phyloP scores from a whole-genome alignment of 2,888 invertebrate species.

The Sarcophaga rosellei region DNA sequence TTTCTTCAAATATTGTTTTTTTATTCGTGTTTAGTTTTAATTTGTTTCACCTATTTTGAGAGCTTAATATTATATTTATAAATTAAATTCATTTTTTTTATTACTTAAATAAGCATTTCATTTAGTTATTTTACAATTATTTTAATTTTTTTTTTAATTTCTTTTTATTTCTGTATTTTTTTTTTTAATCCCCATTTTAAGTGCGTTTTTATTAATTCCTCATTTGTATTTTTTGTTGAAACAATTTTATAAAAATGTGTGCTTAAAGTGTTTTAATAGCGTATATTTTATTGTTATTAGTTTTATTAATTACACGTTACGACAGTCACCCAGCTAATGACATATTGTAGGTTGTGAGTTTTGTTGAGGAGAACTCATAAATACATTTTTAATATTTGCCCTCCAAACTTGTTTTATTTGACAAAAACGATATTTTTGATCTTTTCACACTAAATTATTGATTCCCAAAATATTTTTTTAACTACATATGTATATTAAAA shows the following conservation, averaged over 20 bases:
- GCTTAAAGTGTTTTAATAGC: slow-evolving; percentile 56
- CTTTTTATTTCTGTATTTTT: slow-evolving; percentile 21
- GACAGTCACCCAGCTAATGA: too few species aligned
- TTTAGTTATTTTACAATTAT: slow-evolving; percentile 50
- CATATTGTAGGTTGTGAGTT: too few species aligned
- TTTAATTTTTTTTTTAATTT: slow-evolving; percentile 30
- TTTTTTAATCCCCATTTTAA: slow-evolving; percentile 45
- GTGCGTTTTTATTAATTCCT: slow-evolving; percentile 41
- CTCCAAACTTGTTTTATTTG: too few species aligned
- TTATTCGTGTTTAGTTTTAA: slow-evolving; percentile 26
- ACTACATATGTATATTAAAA: too few species aligned
- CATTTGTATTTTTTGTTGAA: slow-evolving; percentile 40
- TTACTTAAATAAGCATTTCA: slow-evolving; percentile 51
- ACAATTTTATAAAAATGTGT: slow-evolving; percentile 66
- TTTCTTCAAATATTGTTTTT: neutral
- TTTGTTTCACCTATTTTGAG: slow-evolving; percentile 53
- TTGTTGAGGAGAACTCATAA: too few species aligned
- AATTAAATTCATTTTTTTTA: slow-evolving; percentile 14
- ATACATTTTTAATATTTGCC: too few species aligned
- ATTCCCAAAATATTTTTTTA: too few species aligned
- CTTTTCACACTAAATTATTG: too few species aligned
- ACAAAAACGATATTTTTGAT: too few species aligned
- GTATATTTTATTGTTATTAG: slow-evolving; percentile 29
- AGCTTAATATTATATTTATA: slow-evolving; percentile 49
- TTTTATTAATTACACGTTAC: neutral